phyloP scores from a whole-genome alignment of 2,888 invertebrate species.

The Sceliomorpha sp. region DNA sequence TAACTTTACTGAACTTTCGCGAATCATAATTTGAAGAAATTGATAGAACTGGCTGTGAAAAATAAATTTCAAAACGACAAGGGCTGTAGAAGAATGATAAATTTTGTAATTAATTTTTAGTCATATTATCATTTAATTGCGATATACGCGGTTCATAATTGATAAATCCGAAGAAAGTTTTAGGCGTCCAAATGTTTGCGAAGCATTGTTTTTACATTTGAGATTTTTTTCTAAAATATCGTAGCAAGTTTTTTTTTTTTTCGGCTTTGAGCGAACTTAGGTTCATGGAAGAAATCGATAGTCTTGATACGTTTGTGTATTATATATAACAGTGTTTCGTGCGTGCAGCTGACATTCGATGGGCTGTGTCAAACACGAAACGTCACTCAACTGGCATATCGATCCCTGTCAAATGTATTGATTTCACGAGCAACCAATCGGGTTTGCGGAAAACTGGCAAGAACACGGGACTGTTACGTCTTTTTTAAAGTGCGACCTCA shows the following conservation, averaged over 20 bases:
- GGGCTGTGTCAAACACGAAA: conserved; percentile 37
- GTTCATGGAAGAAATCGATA: conserved; percentile 11
- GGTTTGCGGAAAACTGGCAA: conserved; percentile 16
- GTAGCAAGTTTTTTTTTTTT: too few relatives aligned
- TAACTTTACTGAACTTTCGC: too few relatives aligned
- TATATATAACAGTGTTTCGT: conserved; percentile 24
- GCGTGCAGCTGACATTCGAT: conserved; percentile 39
- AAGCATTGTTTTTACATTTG: neutral
- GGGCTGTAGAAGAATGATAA: conserved; percentile 24
- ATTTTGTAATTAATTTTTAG: conserved; percentile 36
- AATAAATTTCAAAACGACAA: conserved; percentile 12
- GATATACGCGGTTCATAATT: too few relatives aligned
- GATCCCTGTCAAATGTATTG: conserved; percentile 49
- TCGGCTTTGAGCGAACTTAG: too few relatives aligned
- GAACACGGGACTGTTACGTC: conserved; percentile 1
- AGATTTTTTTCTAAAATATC: too few relatives aligned
- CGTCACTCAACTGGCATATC: conserved; percentile 40
- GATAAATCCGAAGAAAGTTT: too few relatives aligned
- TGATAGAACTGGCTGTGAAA: conserved; percentile 12
- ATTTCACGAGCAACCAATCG: conserved; percentile 25
- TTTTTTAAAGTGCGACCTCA: neutral
- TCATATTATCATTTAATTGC: too few relatives aligned
- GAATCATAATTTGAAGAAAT: too few relatives aligned
- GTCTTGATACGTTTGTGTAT: conserved; percentile 10
- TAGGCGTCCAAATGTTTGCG: too few relatives aligned